Percentiles rank a stretch among this genome's conserved stretches.
These are phyloP conservation scores for Palloptera scutellata DNA, from an alignment of 2,888 invertebrate species.

Conservation along the genomic window DNA sequence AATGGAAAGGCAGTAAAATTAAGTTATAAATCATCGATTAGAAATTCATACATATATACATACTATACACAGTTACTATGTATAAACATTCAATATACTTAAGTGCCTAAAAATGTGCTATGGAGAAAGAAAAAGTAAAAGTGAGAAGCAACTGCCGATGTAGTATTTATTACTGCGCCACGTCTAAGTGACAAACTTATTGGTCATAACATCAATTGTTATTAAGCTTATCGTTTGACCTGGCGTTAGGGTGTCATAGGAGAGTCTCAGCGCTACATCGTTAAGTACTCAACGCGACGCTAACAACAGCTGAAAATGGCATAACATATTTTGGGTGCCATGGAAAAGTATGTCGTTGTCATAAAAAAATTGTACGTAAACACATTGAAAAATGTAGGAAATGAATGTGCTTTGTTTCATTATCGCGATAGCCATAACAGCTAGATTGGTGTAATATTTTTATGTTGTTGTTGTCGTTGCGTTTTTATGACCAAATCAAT, in stretches of 20 bases:
- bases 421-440: background rate
- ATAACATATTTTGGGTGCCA: no score
- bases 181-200: background rate
- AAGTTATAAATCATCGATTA: no score
- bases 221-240: background rate
- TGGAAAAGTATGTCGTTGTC: background rate
- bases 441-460: background rate
- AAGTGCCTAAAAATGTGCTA: constrained; percentile 19
- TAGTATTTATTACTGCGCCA: background rate
- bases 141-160: no score
- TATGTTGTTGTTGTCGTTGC: background rate
- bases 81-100: background rate
- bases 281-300: background rate
- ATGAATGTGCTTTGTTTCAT: background rate
- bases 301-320: no score
- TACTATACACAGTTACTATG: no score
- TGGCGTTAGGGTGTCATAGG: no score
- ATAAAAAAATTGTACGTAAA: background rate
- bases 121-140: background rate
- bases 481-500: constrained; percentile 18
- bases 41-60: no score
- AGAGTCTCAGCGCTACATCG: background rate
- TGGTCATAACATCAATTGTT: constrained; percentile 3
- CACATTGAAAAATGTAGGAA: background rate
- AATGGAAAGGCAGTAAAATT: background rate